A percentile compares a stretch with the other conserved stretches of the same genome.
Evolutionary conservation across 2,113 vertebrate species (phyloP).

Genomic region (Centropristis striata): DNA sequence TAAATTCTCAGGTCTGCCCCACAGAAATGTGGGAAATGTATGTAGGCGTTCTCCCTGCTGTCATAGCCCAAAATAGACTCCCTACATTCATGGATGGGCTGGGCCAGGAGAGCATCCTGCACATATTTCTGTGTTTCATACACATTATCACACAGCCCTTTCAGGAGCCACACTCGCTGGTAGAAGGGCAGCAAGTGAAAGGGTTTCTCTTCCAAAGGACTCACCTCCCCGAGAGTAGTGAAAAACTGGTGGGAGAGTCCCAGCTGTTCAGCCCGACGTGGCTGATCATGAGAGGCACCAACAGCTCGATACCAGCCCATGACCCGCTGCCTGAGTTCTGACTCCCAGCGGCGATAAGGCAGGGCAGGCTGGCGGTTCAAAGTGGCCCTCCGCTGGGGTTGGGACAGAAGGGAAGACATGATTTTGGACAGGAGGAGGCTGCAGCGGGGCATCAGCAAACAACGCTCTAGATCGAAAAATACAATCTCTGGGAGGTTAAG

Average conservation of each 20-base stretch:
- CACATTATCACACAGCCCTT: constrained; percentile 95
- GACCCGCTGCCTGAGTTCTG: constrained; percentile 91
- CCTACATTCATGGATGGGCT: constrained; percentile 98
- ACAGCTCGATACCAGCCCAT: constrained; percentile 92
- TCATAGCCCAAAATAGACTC: constrained; percentile 99
- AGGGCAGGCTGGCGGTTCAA: constrained; percentile 92
- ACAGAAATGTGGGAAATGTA: constrained; percentile 99
- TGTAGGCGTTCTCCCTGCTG: constrained; percentile 92
- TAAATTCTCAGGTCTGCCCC: constrained; percentile 97
- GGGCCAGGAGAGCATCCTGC: constrained; percentile 94
- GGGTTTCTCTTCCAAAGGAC: constrained; percentile 91
- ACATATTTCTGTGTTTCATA: constrained; percentile 98
- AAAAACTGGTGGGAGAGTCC: constrained; percentile 96
- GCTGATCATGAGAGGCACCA: constrained; percentile 88
- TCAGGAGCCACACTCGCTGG: constrained; percentile 96
- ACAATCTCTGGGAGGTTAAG: constrained; percentile 97
- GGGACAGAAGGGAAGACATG: constrained; percentile 96
- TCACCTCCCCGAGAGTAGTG: constrained; percentile 90
- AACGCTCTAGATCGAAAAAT: constrained; percentile 97
- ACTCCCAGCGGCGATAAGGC: constrained; percentile 94
- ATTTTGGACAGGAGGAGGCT: constrained; percentile 95
- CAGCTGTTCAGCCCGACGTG: constrained; percentile 90
- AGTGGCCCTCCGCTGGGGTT: constrained; percentile 90
- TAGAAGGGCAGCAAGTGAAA: constrained; percentile 94
- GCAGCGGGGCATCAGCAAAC: constrained; percentile 97